These are phyloP conservation scores for Palythoa grandiflora DNA, from an alignment of 92 coral and sea anemone genomes.

Conservation along the genomic window DNA sequence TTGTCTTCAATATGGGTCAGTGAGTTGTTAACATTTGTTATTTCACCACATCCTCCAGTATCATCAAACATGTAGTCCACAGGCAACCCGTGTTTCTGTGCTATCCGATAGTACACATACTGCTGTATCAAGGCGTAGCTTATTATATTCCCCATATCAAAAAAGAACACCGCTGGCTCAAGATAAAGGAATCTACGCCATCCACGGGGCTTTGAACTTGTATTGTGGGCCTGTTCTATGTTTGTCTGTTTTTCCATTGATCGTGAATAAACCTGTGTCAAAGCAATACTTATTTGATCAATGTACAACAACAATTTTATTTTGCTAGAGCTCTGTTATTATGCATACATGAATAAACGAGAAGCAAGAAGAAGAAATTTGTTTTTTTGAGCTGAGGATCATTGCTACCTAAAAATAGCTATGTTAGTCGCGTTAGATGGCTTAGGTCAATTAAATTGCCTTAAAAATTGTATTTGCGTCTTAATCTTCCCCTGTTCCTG, in stretches of 20 bases:
- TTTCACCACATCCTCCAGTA: neutral
- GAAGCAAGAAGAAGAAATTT: too few species aligned
- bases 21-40: neutral
- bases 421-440: too few species aligned
- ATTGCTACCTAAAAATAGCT: too few species aligned
- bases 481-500: too few species aligned
- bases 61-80: slow-evolving; percentile 43
- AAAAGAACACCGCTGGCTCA: neutral
- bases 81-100: slow-evolving; percentile 66
- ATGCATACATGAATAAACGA: too few species aligned
- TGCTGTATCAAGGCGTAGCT: slow-evolving; percentile 62
- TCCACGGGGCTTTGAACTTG: neutral
- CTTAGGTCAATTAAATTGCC: too few species aligned
- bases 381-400: too few species aligned
- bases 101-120: slow-evolving; percentile 61
- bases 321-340: too few species aligned
- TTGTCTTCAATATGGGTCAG: neutral
- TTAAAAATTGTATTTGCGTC: too few species aligned
- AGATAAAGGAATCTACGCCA: slow-evolving; percentile 25
- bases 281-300: neutral
- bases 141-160: slow-evolving; percentile 54
- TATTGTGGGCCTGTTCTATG: neutral
- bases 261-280: neutral
- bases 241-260: slow-evolving; percentile 11
- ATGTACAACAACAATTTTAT: neutral